phyloP scores from a whole-genome alignment of 2,797 vertebrate genomes.

The Eulemur mongoz region DNA sequence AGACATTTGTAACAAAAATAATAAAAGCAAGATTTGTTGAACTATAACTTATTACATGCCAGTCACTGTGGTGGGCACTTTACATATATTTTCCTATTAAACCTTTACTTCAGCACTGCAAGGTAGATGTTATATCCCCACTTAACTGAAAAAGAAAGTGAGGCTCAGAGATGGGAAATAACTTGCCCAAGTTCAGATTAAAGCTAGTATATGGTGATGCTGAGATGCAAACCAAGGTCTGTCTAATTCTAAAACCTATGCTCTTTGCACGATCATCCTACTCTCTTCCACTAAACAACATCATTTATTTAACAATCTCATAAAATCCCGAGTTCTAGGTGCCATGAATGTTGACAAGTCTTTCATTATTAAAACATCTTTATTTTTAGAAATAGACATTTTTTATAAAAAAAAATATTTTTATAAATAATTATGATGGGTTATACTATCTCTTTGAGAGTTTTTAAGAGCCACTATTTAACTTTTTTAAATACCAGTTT shows the following conservation, averaged over 20 bases:
- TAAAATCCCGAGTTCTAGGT: background rate
- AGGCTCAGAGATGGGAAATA: background rate
- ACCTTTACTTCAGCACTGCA: background rate
- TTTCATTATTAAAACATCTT: background rate
- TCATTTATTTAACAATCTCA: background rate
- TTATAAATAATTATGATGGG: background rate
- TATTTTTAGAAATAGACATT: background rate
- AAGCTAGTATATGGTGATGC: background rate
- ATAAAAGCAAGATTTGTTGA: background rate
- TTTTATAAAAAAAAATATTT: background rate
- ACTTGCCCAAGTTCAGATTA: background rate
- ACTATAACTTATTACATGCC: background rate
- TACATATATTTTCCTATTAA: background rate
- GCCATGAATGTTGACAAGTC: background rate
- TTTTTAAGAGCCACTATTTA: background rate
- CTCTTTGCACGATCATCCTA: background rate
- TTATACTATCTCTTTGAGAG: background rate
- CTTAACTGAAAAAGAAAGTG: background rate
- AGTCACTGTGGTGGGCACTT: background rate
- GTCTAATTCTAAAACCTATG: background rate
- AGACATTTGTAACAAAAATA: slow-evolving; percentile 9
- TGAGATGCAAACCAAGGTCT: background rate
- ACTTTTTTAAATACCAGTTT: slow-evolving; percentile 25
- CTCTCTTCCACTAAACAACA: background rate
- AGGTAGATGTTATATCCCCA: background rate